Evolutionary conservation across 2,888 invertebrate genomes (phyloP), one percentile per base, ranked within the genome.

Genomic region (Campoplex nolae): DNA sequence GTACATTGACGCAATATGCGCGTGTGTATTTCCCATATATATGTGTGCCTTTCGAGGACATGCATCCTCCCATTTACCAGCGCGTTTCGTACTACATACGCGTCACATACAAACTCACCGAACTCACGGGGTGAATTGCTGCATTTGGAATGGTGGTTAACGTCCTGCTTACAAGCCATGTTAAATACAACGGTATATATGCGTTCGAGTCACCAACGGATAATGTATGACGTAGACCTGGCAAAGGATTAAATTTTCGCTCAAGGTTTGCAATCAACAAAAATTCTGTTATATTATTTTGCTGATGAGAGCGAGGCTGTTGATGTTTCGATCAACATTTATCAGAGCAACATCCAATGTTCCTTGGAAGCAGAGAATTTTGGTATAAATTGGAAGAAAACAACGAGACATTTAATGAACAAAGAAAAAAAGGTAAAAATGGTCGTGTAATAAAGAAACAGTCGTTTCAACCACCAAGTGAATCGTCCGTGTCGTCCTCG

Each of bases 401-500:
- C 28, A 48, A 28, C 45, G 6, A 48, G 70, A 48, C 48, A 23
- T 70, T 70, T 48, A 48, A 71, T 71, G 18, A 18, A 71, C 32
- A 18, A 23, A 23, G 23, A 23, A 23, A 23, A 23, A 23, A 23
- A 48, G 45, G 23, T 38, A 56, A 51, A 23, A 58, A 28, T 35
- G 51, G 16, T n/a, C 67, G 56, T 54, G 65, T 71, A 28, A 45
- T 48, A 71, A 71, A 73, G 32, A 71, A 32, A 65, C 23, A 74
- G 51, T 56, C 73, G 71, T 58, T 77, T 23, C 54, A 78, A 28
- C 54, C 45, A 35, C 54, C 28, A 48, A 38, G 58, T 70, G 68
- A 56, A 75, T 70, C 70, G 76, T 81, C 38, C 68, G 74, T 90
- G 90, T 90, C 90, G 51, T 54, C 75, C 89, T 90, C 90, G 90